Percentiles rank a stretch among this genome's conserved stretches.
Conservation (phyloP, 2,797 vertebrate genomes). For the Centropyge bicolor region DNA sequence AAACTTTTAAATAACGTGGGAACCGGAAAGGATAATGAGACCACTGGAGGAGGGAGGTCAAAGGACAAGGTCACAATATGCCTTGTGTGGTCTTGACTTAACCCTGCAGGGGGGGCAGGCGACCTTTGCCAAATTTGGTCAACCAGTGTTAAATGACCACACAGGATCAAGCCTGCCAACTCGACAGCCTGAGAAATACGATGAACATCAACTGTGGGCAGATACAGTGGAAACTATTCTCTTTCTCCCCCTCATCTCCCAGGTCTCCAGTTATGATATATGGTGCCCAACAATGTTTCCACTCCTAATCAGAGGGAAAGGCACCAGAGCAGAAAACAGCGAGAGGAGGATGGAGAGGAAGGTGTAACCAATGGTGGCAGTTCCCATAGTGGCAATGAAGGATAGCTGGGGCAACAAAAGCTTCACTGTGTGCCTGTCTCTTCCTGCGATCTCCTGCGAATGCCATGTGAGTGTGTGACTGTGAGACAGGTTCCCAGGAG, state of each 20-base stretch:
- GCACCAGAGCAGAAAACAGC: slow-evolving; percentile 36
- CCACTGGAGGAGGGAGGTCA: slow-evolving; percentile 34
- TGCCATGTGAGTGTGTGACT: slow-evolving; percentile 31
- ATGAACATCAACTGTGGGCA: not conserved
- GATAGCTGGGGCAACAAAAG: slow-evolving; percentile 63
- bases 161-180: slow-evolving; percentile 38
- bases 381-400: slow-evolving; percentile 54
- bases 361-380: slow-evolving; percentile 13
- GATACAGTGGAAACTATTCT: slow-evolving; percentile 8
- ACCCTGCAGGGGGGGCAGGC: slow-evolving; percentile 16
- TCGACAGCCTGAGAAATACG: slow-evolving; percentile 22
- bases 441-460: slow-evolving; percentile 44
- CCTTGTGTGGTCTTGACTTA: slow-evolving; percentile 28
- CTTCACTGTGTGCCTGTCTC: slow-evolving; percentile 49
- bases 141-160: slow-evolving; percentile 46
- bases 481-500: slow-evolving; percentile 61
- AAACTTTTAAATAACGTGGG: slow-evolving; percentile 31
- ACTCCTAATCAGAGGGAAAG: slow-evolving; percentile 24
- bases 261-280: slow-evolving; percentile 24
- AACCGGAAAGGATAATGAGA: slow-evolving; percentile 22
- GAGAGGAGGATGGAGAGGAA: slow-evolving; percentile 19
- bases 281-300: slow-evolving; percentile 37
- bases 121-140: slow-evolving; percentile 46
- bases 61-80: slow-evolving; percentile 19
- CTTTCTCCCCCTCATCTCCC: not conserved